A percentile compares a stretch with the other conserved stretches of the same genome.
These are phyloP conservation scores for Leptonema lineaticorne DNA, from an alignment of 1,140 invertebrate species.

Conservation along the genomic window DNA sequence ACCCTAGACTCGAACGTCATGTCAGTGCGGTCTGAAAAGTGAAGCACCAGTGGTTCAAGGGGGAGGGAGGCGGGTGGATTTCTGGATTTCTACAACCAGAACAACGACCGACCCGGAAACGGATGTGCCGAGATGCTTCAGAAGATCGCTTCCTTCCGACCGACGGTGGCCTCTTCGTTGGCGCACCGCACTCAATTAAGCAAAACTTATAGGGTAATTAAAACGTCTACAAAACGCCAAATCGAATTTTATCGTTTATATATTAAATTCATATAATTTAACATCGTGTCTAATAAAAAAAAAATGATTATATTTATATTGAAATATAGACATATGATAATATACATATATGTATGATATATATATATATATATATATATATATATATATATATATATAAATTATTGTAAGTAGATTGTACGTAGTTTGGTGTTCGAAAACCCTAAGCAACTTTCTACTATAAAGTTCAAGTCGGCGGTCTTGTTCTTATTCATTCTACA, in stretches of 20 bases:
- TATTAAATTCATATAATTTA: too few relatives aligned
- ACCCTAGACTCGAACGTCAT: too few relatives aligned
- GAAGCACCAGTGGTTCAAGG: background rate
- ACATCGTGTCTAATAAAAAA: too few relatives aligned
- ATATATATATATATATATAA: too few relatives aligned
- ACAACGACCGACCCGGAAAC: slow-evolving; percentile 18
- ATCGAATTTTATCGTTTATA: too few relatives aligned
- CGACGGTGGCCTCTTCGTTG: background rate
- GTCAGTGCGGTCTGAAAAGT: background rate
- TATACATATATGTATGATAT: too few relatives aligned
- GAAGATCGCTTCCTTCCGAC: slow-evolving; percentile 31
- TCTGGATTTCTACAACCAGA: background rate
- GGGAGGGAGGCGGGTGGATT: background rate
- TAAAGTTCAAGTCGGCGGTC: slow-evolving; percentile 30
- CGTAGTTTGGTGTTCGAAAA: background rate
- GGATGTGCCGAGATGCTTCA: slow-evolving; percentile 24
- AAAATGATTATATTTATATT: too few relatives aligned
- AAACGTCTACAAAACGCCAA: slow-evolving; percentile 11
- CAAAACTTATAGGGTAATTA: slow-evolving; percentile 27
- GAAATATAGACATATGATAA: too few relatives aligned
- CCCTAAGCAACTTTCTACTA: slow-evolving; percentile 29
- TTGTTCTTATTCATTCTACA: slow-evolving; percentile 25
- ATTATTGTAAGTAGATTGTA: background rate
- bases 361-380: too few relatives aligned
- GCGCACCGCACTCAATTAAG: slow-evolving; percentile 24